phyloP scores from a whole-genome alignment of 2,888 invertebrate species.

The Crossocerus cetratus region DNA sequence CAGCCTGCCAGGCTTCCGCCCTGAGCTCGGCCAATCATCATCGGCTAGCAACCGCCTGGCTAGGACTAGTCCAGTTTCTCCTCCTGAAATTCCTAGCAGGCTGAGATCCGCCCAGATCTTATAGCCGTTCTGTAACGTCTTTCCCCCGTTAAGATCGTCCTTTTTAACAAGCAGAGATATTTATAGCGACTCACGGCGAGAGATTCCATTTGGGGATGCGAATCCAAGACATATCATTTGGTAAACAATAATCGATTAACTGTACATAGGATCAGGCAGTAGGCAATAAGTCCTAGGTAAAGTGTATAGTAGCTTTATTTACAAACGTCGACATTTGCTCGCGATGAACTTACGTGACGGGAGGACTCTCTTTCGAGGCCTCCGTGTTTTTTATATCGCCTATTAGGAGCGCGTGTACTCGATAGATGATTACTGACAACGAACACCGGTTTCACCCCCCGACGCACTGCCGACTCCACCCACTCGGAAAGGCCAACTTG shows the following conservation, averaged over 20 bases:
- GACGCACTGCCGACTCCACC: background rate
- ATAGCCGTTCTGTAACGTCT: no score
- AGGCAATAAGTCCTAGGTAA: background rate
- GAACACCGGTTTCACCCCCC: background rate
- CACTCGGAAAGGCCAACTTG: background rate
- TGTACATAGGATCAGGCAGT: background rate
- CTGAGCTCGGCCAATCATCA: slow-evolving; percentile 80
- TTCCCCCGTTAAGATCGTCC: no score
- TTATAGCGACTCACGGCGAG: no score
- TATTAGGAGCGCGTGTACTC: background rate
- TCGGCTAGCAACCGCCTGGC: slow-evolving; percentile 64
- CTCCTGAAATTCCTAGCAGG: slow-evolving; percentile 40
- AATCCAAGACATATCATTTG: background rate
- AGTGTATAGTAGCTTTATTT: slow-evolving; percentile 1
- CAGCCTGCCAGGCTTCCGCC: slow-evolving; percentile 89
- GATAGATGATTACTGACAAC: background rate
- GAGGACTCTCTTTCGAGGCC: background rate
- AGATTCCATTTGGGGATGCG: background rate
- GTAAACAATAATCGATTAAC: background rate
- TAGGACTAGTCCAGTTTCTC: slow-evolving; percentile 65
- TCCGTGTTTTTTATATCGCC: slow-evolving; percentile 3
- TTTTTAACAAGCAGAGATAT: no score
- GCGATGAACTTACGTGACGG: background rate
- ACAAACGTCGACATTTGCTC: background rate
- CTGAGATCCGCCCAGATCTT: no score